Percentiles rank a stretch among this genome's conserved stretches.
Conservation (phyloP, 1,140 invertebrate species). For the Drosophila albomicans region DNA sequence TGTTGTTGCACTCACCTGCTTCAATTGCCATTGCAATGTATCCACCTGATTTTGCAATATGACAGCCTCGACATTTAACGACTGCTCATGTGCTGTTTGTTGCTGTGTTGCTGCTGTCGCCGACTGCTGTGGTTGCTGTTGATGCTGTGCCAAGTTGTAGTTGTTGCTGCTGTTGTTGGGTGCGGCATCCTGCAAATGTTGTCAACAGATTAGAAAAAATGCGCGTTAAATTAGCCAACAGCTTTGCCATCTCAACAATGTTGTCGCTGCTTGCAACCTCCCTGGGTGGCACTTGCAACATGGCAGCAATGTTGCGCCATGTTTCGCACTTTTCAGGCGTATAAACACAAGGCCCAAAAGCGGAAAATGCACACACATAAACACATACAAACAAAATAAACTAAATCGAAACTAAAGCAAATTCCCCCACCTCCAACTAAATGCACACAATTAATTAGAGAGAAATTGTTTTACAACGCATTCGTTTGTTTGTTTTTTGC, state of each 20-base stretch:
- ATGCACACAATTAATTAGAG: conserved; percentile 78
- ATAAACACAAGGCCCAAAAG: conserved; percentile 56
- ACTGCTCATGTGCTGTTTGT: conserved; percentile 36
- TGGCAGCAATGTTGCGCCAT: conserved; percentile 31
- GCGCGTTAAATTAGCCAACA: conserved; percentile 67
- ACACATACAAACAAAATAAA: conserved; percentile 6
- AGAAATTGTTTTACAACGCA: conserved; percentile 71
- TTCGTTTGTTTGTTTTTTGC: conserved; percentile 35
- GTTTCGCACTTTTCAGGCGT: not conserved
- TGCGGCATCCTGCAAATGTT: conserved; percentile 80
- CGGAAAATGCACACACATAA: conserved; percentile 50
- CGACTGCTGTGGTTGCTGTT: conserved; percentile 44
- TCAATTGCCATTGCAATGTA: conserved; percentile 92
- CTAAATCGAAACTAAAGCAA: conserved; percentile 29
- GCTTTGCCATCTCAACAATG: conserved; percentile 72
- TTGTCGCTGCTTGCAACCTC: conserved; percentile 38
- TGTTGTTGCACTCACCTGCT: conserved; percentile 87
- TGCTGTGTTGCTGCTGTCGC: not conserved
- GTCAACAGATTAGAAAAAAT: conserved; percentile 66
- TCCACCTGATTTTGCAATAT: conserved; percentile 91
- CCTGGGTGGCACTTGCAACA: conserved; percentile 42
- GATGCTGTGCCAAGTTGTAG: conserved; percentile 38
- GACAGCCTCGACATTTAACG: conserved; percentile 87
- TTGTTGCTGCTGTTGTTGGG: conserved; percentile 51
- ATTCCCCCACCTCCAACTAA: conserved; percentile 3